Evolutionary conservation across 2,113 vertebrate species (phyloP).

Genomic region (Channa argus): DNA sequence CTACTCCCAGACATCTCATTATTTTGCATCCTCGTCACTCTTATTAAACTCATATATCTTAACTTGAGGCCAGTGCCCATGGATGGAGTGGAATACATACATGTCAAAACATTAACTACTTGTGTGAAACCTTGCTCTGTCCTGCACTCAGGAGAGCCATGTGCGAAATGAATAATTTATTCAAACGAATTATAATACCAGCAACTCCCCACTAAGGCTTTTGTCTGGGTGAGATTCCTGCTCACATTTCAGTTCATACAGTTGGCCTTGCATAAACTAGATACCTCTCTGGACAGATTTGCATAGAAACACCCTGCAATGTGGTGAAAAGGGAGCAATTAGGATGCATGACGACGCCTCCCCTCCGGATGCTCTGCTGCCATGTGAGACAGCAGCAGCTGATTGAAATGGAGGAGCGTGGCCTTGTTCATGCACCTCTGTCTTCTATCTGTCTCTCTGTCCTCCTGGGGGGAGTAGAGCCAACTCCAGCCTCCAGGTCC

Average conservation of each 20-base stretch:
- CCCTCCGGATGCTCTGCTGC: slow-evolving; percentile 73
- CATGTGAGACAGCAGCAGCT: slow-evolving; percentile 75
- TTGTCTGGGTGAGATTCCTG: slow-evolving; percentile 69
- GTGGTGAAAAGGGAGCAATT: slow-evolving; percentile 79
- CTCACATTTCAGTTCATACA: slow-evolving; percentile 69
- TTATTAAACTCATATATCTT: slow-evolving; percentile 80
- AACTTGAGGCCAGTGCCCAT: slow-evolving; percentile 59
- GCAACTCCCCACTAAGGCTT: slow-evolving; percentile 63
- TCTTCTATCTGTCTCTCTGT: slow-evolving; percentile 48
- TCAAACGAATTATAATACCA: slow-evolving; percentile 72
- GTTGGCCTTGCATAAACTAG: slow-evolving; percentile 70
- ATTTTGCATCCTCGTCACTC: slow-evolving; percentile 74
- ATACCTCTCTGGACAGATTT: slow-evolving; percentile 78
- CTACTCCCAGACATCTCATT: slow-evolving; percentile 69
- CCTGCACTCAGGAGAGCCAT: slow-evolving; percentile 69
- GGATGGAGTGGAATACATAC: slow-evolving; percentile 62
- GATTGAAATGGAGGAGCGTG: slow-evolving; percentile 80
- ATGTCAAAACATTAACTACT: slow-evolving; percentile 70
- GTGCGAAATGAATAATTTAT: slow-evolving; percentile 81
- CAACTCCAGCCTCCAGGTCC: slow-evolving; percentile 48
- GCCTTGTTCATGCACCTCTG: slow-evolving; percentile 70
- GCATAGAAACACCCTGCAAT: slow-evolving; percentile 78
- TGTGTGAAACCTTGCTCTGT: slow-evolving; percentile 45
- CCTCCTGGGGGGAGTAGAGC: slow-evolving; percentile 31
- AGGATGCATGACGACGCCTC: slow-evolving; percentile 77